phyloP scores from a whole-genome alignment of 2,797 vertebrate genomes.

The Moxostoma hubbsi region DNA sequence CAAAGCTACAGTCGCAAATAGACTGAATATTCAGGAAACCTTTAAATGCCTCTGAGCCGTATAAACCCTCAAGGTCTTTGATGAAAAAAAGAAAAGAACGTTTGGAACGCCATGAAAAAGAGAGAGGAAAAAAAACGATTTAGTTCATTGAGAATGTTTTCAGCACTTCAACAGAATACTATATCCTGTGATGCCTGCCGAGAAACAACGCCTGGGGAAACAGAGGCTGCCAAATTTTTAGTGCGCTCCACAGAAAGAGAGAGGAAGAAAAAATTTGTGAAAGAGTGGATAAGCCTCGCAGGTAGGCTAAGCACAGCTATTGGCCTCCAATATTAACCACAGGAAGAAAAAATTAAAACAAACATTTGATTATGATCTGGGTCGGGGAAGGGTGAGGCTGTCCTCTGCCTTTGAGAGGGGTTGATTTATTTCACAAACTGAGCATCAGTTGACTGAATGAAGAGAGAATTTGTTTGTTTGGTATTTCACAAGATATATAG shows the following conservation, averaged over 20 bases:
- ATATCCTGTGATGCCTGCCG: slow-evolving; percentile 57
- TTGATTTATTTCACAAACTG: slow-evolving; percentile 9
- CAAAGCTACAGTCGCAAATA: slow-evolving; percentile 45
- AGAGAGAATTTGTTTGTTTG: slow-evolving; percentile 34
- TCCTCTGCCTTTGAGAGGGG: not conserved
- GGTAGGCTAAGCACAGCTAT: slow-evolving; percentile 11
- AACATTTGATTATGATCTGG: slow-evolving; percentile 46
- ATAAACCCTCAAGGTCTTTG: slow-evolving; percentile 58
- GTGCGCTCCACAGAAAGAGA: slow-evolving; percentile 35
- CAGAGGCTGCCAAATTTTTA: slow-evolving; percentile 45
- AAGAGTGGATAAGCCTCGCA: slow-evolving; percentile 5
- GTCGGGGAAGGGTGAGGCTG: slow-evolving; percentile 9
- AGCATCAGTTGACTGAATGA: slow-evolving; percentile 22
- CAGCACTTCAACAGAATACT: slow-evolving; percentile 67
- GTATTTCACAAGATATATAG: slow-evolving; percentile 39
- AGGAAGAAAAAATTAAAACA: slow-evolving; percentile 19
- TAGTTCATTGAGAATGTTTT: slow-evolving; percentile 59
- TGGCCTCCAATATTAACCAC: slow-evolving; percentile 3
- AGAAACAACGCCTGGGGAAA: slow-evolving; percentile 63
- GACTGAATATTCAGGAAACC: slow-evolving; percentile 54
- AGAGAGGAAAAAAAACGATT: slow-evolving; percentile 57
- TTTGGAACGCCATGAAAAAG: slow-evolving; percentile 68
- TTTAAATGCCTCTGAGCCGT: slow-evolving; percentile 60
- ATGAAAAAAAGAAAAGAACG: slow-evolving; percentile 49
- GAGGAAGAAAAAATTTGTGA: not conserved